Percentiles rank a stretch among this genome's conserved stretches.
Conservation (phyloP, 2,888 invertebrate species). For the Metellina segmentata region DNA sequence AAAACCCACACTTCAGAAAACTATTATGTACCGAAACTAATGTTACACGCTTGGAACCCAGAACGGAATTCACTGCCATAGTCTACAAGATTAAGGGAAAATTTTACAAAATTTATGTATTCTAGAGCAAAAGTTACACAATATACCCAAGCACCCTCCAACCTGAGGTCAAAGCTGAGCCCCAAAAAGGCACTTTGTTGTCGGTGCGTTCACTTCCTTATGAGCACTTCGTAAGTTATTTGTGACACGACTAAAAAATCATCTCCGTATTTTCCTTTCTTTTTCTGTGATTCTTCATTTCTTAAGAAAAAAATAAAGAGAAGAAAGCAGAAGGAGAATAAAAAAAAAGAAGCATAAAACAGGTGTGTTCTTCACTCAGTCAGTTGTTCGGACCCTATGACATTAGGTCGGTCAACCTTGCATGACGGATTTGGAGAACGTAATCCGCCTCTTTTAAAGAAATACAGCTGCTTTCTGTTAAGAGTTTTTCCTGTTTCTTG, state of each 20-base stretch:
- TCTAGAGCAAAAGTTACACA: conserved; percentile 5
- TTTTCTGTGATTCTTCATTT: conserved; percentile 25
- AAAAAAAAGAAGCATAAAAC: conserved; percentile 34
- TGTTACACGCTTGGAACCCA: no score
- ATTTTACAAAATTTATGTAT: neutral
- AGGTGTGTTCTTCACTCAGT: conserved; percentile 51
- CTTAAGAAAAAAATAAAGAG: conserved; percentile 1
- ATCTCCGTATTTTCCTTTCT: conserved; percentile 55
- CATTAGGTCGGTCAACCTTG: conserved; percentile 68
- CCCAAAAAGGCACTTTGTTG: conserved; percentile 59
- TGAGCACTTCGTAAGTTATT: conserved; percentile 71
- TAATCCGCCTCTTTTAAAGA: conserved; percentile 42
- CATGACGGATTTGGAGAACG: conserved; percentile 62
- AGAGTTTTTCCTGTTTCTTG: conserved; percentile 47
- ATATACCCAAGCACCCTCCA: conserved; percentile 5
- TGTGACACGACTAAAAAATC: conserved; percentile 71
- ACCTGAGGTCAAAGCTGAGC: conserved; percentile 28
- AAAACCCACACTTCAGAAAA: no score
- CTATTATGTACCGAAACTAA: no score
- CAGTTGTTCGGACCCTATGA: conserved; percentile 64
- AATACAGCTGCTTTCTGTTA: conserved; percentile 1
- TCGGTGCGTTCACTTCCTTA: conserved; percentile 70
- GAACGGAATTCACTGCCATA: no score
- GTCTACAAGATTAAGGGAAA: no score
- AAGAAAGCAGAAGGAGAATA: neutral